Evolutionary conservation across 2,113 vertebrate genomes (phyloP), one percentile per base, ranked within the genome.

Genomic region (Pleuronectes platessa): DNA sequence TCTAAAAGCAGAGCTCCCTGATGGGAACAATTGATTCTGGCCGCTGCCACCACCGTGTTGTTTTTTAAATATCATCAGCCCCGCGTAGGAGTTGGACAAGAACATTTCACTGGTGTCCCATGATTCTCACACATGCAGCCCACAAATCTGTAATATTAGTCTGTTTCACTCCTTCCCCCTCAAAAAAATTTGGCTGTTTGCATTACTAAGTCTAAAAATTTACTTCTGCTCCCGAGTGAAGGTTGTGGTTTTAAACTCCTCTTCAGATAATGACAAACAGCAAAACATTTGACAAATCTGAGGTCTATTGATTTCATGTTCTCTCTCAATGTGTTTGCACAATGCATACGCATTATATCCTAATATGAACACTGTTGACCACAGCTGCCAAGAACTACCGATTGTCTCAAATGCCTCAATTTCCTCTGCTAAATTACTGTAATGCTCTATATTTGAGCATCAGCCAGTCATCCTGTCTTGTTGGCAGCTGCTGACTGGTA

Each of bases 11-110:
- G 15, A 35, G 13, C 7, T 18, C 18, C 24, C 2, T n/a, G 31
- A 53, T 68, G 59, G 74, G 27, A 68, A 60, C 37, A 42, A 27
- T 10, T n/a, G 76, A 83, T 24, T 61, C 51, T 24, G 14, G 14
- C 51, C 3, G 1, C 56, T 61, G 14, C 40, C 12, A 49, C 23
- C 12, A 13, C 17, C 26, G 26, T 4, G 54, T 3, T 81, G 61
- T 24, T 20, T 20, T 73, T 59, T 42, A 51, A 72, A 73, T 27
- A n/a, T 1, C 0, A 21, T 24, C 21, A 56, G 20, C 17, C 35
- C n/a, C 27, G 47, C 62, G 42, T 54, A 23, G 54, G 35, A 58
- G 15, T 20, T 20, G 24, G 10, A 13, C 55, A 18, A 26, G 8
- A 23, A 0, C 14, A 7, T 47, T 15, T 60, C 17, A 20, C 23